These are phyloP conservation scores for Tipula confusa DNA, from an alignment of 2,888 invertebrate genomes.

Conservation along the genomic window DNA sequence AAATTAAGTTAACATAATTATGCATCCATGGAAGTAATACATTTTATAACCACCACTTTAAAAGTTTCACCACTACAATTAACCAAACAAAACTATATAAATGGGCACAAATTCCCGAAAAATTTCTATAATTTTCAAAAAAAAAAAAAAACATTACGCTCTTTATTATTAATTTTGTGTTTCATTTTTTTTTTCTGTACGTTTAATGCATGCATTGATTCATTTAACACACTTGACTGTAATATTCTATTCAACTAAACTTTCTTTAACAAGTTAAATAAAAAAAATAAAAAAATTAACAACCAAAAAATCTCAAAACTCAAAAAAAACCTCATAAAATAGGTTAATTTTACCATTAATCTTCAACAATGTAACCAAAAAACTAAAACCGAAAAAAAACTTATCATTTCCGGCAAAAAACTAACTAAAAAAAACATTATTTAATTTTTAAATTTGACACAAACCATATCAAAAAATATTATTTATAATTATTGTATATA, in stretches of 20 bases:
- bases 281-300: not conserved
- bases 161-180: not conserved
- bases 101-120: not conserved
- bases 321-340: not conserved
- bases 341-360: conserved; percentile 25
- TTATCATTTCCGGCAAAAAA: conserved; percentile 21
- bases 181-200: not conserved
- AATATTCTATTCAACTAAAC: conserved; percentile 16
- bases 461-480: conserved; percentile 16
- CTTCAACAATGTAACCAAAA: not conserved
- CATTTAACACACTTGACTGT: conserved; percentile 20
- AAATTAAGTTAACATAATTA: too few relatives aligned
- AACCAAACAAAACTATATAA: not conserved
- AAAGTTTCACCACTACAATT: not conserved
- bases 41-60: too few relatives aligned
- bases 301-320: not conserved
- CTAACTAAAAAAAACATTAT: not conserved
- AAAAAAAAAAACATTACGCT: conserved; percentile 13
- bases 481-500: not conserved
- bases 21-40: too few relatives aligned
- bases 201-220: not conserved
- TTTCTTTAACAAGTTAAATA: conserved; percentile 13
- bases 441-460: conserved; percentile 20
- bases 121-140: not conserved
- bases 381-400: not conserved